Conservation (phyloP, 53 echinoderm and acorn worm genomes). For the Hippasteria phrygiana region DNA sequence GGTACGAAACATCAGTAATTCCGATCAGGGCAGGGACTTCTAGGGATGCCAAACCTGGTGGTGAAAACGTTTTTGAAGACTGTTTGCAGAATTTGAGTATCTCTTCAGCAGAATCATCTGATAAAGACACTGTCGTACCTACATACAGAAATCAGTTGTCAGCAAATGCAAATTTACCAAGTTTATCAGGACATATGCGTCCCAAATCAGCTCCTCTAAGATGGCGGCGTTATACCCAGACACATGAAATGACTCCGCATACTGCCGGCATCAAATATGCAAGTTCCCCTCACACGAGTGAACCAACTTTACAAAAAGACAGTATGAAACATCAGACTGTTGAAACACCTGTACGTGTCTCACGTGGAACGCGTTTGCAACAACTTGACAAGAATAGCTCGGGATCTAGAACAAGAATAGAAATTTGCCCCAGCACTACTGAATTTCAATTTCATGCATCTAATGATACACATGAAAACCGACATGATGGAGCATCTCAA, state of each 20-base stretch:
- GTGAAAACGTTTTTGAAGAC: constrained; percentile 10
- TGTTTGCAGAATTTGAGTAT: constrained; percentile 25
- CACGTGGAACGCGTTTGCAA: not conserved
- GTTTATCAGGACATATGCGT: not conserved
- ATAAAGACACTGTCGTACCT: not conserved
- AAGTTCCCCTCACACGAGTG: not conserved
- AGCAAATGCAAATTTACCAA: not conserved
- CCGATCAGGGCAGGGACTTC: not conserved
- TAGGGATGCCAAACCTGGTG: not conserved
- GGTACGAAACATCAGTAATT: not conserved
- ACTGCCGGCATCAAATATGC: not conserved
- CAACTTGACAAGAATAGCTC: not conserved
- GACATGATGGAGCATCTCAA: not conserved
- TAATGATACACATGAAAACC: not conserved
- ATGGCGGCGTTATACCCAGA: not conserved
- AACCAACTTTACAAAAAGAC: not conserved
- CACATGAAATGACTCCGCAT: not conserved
- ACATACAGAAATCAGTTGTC: too few species aligned
- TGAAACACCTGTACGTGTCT: not conserved
- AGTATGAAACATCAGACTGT: not conserved
- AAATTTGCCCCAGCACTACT: too few species aligned
- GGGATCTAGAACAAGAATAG: too few species aligned
- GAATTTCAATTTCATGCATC: too few species aligned
- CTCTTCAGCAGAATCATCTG: not conserved
- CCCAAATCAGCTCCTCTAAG: constrained; percentile 47